Evolutionary conservation across 2,888 invertebrate genomes (phyloP), one percentile per base, ranked within the genome.

Genomic region (Scaptodrosophila latifasciaeformis): DNA sequence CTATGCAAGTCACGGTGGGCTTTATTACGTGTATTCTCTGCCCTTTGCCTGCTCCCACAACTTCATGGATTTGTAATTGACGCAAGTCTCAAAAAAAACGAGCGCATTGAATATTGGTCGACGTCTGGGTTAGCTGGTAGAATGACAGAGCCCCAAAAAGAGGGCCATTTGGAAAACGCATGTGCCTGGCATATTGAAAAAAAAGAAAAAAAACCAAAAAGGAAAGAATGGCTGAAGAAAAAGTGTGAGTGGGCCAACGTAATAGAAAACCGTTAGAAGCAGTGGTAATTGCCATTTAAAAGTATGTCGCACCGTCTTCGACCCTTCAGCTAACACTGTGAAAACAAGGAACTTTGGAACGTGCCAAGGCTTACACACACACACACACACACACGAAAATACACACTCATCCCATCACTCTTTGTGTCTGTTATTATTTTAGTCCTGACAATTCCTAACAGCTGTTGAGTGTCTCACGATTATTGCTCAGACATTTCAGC

Each of bases 251-350:
- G n/a, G 24, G 57, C 17, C 37, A 43, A 15, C 40, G 56, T 49
- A 56, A 56, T 61, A 39, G 53, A 76, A 69, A 74, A 76, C 79
- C 72, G 79, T 74, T 74, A 79, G 62, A 76, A 71, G 51, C 60
- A 17, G 7, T 61, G 45, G 72, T 74, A 74, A 74, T 74, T 74
- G 79, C 67, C 76, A 66, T 74, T 74, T 79, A 74, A 74, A 74
- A 74, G 76, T 74, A 62, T 74, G 72, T 72, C 79, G 67, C 67
- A 65, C 15, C 15, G 37, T 12, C 34, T 12, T 12, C 13, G 1
- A 37, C 17, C 24, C 24, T 24, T 5, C 3, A 3, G 4, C 24
- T 24, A 7, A 49, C 61, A 55, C 47, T 51, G 50, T 52, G 44
- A 55, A 45, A 37, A 37, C 39, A 46, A 46, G 19, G 52, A 29